phyloP scores from a whole-genome alignment of 2,888 invertebrate species.

The Silvanus unidentatus region DNA sequence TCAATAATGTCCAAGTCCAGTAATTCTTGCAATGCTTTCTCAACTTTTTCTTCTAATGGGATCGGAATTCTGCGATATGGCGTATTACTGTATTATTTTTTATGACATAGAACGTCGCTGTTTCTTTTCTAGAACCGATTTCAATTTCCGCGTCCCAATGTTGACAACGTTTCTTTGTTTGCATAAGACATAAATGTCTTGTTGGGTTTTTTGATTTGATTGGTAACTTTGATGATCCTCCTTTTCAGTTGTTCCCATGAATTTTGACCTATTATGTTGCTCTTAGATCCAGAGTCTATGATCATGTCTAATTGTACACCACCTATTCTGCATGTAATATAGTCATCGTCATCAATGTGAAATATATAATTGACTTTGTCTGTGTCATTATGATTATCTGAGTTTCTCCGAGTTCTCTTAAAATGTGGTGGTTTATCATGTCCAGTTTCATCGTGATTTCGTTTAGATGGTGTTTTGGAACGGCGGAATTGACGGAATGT shows the following conservation, averaged over 20 bases:
- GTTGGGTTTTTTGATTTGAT: slow-evolving; percentile 8
- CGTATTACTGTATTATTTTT: slow-evolving; percentile 29
- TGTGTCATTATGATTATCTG: not conserved
- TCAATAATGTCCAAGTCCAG: slow-evolving; percentile 25
- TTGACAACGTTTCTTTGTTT: slow-evolving; percentile 11
- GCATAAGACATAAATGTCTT: slow-evolving; percentile 14
- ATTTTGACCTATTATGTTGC: slow-evolving; percentile 16
- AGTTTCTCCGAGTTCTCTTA: too few species aligned
- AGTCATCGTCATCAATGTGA: slow-evolving; percentile 10
- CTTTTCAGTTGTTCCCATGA: slow-evolving; percentile 17
- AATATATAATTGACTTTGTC: slow-evolving; percentile 10
- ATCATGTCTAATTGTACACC: slow-evolving; percentile 15
- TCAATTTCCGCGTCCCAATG: slow-evolving; percentile 17
- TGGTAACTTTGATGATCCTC: slow-evolving; percentile 4
- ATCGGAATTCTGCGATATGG: slow-evolving; percentile 32
- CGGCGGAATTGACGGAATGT: slow-evolving; percentile 21
- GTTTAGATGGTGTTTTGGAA: slow-evolving; percentile 8
- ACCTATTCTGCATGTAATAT: slow-evolving; percentile 14
- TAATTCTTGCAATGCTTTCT: slow-evolving; percentile 21
- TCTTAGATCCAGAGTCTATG: slow-evolving; percentile 21
- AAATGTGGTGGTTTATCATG: not conserved
- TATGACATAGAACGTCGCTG: slow-evolving; percentile 17
- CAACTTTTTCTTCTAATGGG: slow-evolving; percentile 23
- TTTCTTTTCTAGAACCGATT: slow-evolving; percentile 10
- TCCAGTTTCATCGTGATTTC: not conserved